Evolutionary conservation across 37 sponge, comb jelly and placozoan species (phyloP).

Genomic region (Spongilla lacustris): DNA sequence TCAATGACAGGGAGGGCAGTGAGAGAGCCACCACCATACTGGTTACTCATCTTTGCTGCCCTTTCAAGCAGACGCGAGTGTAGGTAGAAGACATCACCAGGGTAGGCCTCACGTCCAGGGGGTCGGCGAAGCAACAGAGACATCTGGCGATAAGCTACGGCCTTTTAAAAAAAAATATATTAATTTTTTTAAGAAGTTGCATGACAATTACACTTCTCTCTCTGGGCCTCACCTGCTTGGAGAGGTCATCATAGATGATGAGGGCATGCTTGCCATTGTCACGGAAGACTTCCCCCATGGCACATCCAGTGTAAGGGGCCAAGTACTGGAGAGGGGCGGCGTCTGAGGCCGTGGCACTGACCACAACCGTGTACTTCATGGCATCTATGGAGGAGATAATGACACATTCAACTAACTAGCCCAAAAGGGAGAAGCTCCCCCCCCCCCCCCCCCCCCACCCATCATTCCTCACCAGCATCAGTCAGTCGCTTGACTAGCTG

Average conservation of each 20-base stretch:
- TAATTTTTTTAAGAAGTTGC: not conserved
- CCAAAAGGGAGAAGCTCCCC: too few relatives aligned
- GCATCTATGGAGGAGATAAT: constrained; percentile 76
- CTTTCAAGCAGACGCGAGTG: constrained; percentile 98
- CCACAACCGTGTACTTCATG: constrained; percentile 96
- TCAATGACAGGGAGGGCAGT: constrained; percentile 99
- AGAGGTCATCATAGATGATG: constrained; percentile 98
- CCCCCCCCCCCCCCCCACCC: too few relatives aligned
- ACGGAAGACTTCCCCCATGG: constrained; percentile 99
- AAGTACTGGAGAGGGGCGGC: constrained; percentile 99
- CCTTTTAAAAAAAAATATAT: constrained; percentile 43
- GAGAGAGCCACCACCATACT: constrained; percentile 97
- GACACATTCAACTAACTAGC: too few relatives aligned
- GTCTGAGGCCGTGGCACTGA: constrained; percentile 99
- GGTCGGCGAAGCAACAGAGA: constrained; percentile 96
- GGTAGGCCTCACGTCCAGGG: constrained; percentile 99
- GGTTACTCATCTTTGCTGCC: constrained; percentile 98
- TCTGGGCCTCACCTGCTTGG: constrained; percentile 81
- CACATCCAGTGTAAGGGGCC: constrained; percentile 97
- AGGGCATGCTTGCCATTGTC: constrained; percentile 98
- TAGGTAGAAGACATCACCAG: constrained; percentile 99
- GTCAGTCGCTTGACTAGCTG: constrained; percentile 96
- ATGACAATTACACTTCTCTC: not conserved
- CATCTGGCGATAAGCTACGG: constrained; percentile 99
- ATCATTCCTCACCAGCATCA: constrained; percentile 65